Percentiles rank a stretch among this genome's conserved stretches.
These are phyloP conservation scores for Psittacula echo DNA, from an alignment of 2,797 vertebrate species.

Conservation along the genomic window DNA sequence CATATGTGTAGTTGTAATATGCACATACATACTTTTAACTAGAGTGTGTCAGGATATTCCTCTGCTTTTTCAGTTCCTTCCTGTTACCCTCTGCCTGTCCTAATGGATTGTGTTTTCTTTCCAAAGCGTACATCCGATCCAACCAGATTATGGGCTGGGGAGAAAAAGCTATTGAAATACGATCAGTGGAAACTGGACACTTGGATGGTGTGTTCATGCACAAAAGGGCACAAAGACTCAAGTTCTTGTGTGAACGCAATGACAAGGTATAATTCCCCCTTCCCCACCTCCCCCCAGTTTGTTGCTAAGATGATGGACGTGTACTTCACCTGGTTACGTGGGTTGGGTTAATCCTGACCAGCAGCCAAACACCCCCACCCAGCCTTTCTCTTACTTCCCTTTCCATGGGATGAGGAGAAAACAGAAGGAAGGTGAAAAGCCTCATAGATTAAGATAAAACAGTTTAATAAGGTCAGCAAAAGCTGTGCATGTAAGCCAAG, in stretches of 20 bases:
- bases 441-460: background rate
- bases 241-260: slow-evolving; percentile 91
- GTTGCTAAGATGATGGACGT: rapidly evolving
- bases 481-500: background rate
- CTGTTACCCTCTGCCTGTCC: background rate
- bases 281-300: too few relatives aligned
- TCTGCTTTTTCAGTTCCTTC: background rate
- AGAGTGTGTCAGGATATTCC: rapidly evolving
- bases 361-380: background rate
- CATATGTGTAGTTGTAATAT: background rate
- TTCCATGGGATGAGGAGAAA: background rate
- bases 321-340: background rate
- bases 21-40: background rate
- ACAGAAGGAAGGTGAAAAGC: background rate
- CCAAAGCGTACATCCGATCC: slow-evolving; percentile 88
- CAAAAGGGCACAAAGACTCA: slow-evolving; percentile 91
- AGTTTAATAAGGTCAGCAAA: background rate
- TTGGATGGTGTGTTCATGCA: slow-evolving; percentile 94
- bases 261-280: slow-evolving; percentile 82
- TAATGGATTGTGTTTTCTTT: background rate
- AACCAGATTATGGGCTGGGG: slow-evolving; percentile 96
- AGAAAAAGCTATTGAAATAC: slow-evolving; percentile 92
- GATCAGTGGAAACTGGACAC: slow-evolving; percentile 90
- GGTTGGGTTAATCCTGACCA: background rate
- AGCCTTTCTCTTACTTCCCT: background rate